These are phyloP conservation scores for Psittacula echo DNA, from an alignment of 2,797 vertebrate genomes.

Conservation along the genomic window DNA sequence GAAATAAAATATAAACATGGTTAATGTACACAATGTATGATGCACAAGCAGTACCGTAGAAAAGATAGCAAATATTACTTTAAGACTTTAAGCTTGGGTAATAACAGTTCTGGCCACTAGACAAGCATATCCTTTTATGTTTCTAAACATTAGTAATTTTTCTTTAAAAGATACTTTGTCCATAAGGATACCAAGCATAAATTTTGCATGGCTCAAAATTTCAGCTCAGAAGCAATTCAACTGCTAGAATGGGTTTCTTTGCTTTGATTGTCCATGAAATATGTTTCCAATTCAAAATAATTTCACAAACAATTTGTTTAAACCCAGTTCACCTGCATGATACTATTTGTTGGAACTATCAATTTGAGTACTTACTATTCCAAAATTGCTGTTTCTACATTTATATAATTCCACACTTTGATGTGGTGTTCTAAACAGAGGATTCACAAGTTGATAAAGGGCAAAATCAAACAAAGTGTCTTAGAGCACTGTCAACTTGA, in stretches of 20 bases:
- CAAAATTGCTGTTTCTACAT: not conserved
- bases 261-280: not conserved
- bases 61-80: not conserved
- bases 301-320: not conserved
- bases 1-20: slow-evolving; percentile 18
- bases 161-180: not conserved
- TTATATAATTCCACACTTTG: not conserved
- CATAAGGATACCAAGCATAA: not conserved
- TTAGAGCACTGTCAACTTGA: not conserved
- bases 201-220: not conserved
- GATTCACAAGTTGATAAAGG: not conserved
- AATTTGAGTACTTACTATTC: not conserved
- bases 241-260: not conserved
- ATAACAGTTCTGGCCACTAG: not conserved
- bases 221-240: not conserved
- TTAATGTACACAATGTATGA: not conserved
- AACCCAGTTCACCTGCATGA: not conserved
- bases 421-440: not conserved
- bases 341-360: not conserved
- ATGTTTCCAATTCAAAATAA: not conserved
- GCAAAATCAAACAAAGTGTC: not conserved
- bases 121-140: not conserved
- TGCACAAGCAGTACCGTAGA: not conserved
- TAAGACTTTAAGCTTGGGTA: not conserved
- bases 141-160: not conserved